Percentiles rank a stretch among this genome's conserved stretches.
phyloP scores from a whole-genome alignment of 2,888 invertebrate genomes.

The Isoperla grammatica region DNA sequence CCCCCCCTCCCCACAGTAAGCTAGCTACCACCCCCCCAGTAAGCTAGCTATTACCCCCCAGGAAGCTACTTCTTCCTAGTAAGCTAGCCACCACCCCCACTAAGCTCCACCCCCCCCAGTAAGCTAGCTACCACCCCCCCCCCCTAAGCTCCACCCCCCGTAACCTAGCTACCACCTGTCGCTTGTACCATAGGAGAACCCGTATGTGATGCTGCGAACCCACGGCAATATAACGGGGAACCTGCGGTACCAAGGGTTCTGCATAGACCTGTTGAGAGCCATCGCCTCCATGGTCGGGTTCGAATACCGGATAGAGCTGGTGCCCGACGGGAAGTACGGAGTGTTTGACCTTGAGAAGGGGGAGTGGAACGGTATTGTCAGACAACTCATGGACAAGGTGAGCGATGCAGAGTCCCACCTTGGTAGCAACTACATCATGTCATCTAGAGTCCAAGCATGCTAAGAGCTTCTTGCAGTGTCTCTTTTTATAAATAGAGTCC shows the following conservation, averaged over 20 bases:
- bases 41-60: too few relatives aligned
- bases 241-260: constrained; percentile 65
- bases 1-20: too few relatives aligned
- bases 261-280: constrained; percentile 62
- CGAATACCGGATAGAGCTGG: constrained; percentile 59
- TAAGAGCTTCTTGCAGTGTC: too few relatives aligned
- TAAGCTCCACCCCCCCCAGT: too few relatives aligned
- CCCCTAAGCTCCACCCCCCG: too few relatives aligned
- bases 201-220: constrained; percentile 51
- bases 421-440: too few relatives aligned
- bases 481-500: too few relatives aligned
- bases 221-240: constrained; percentile 53
- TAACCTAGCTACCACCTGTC: background rate
- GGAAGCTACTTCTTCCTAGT: too few relatives aligned
- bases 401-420: constrained; percentile 29
- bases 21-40: too few relatives aligned
- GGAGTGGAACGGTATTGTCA: constrained; percentile 67
- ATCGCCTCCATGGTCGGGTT: constrained; percentile 60
- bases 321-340: constrained; percentile 64
- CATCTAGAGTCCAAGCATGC: too few relatives aligned
- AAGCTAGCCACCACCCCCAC: too few relatives aligned
- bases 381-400: constrained; percentile 62
- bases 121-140: background rate
- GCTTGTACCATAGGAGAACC: constrained; percentile 46
- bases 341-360: constrained; percentile 66